phyloP scores from a whole-genome alignment of 2,113 vertebrate species.

The Myanophis thanlyinensis region DNA sequence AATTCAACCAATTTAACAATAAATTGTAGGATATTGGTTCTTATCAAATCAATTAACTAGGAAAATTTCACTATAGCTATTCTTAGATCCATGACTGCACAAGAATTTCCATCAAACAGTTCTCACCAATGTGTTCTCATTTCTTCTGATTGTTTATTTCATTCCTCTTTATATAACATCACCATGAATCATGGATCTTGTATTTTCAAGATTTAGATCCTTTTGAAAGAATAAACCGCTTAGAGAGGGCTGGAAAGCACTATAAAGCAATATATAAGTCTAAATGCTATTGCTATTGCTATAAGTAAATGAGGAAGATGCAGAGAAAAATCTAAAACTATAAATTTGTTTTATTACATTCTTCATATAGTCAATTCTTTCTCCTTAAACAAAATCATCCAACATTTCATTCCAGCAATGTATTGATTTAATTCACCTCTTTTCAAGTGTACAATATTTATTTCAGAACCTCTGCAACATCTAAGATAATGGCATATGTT shows the following conservation, averaged over 20 bases:
- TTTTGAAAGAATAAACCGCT: not conserved
- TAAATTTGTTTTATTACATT: not conserved
- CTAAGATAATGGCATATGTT: not conserved
- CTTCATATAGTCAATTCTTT: not conserved
- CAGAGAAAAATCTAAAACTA: not conserved
- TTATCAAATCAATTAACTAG: slow-evolving; percentile 36
- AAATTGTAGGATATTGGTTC: slow-evolving; percentile 23
- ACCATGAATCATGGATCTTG: not conserved
- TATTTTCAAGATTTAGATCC: not conserved
- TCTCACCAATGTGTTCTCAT: not conserved
- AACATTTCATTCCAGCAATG: not conserved
- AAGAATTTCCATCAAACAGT: not conserved
- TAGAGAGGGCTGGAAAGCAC: too few relatives aligned
- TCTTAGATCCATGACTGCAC: not conserved
- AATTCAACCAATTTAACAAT: slow-evolving; percentile 2
- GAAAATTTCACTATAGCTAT: not conserved
- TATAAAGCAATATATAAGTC: too few relatives aligned
- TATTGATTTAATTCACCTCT: not conserved
- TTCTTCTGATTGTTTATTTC: not conserved
- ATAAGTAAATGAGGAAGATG: not conserved
- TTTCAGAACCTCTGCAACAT: not conserved
- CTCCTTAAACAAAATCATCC: not conserved
- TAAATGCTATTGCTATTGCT: too few relatives aligned
- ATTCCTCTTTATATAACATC: not conserved
- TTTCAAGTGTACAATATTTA: not conserved